Conservation (phyloP, 2,113 vertebrate genomes). For the Scartelaos histophorus region DNA sequence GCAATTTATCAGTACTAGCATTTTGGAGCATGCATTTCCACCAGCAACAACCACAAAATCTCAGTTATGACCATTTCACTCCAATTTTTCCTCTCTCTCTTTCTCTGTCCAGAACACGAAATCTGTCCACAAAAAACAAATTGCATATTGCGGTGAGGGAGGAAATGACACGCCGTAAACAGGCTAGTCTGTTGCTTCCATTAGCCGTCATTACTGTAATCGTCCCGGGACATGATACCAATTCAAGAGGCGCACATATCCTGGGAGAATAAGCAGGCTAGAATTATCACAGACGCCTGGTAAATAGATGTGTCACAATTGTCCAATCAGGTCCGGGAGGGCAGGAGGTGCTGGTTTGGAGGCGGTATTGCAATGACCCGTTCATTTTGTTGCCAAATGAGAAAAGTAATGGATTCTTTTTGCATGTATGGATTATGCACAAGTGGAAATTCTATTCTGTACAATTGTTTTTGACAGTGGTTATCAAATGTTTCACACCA, state of each 20-base stretch:
- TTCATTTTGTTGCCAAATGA: constrained; percentile 24
- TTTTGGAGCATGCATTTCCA: not conserved
- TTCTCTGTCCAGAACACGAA: constrained; percentile 22
- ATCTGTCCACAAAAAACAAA: constrained; percentile 6
- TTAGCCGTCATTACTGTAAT: constrained; percentile 63
- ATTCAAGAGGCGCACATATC: constrained; percentile 33
- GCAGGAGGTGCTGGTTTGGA: constrained; percentile 38
- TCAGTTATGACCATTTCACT: constrained; percentile 10
- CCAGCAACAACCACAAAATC: not conserved
- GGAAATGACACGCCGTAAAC: constrained; percentile 68
- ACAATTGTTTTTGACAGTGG: not conserved
- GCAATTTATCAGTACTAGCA: not conserved
- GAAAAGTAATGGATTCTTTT: constrained; percentile 27
- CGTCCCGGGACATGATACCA: constrained; percentile 54
- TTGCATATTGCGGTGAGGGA: constrained; percentile 14
- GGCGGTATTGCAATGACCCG: constrained; percentile 17
- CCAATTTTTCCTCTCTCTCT: constrained; percentile 23
- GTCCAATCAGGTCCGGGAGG: constrained; percentile 36
- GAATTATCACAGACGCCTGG: constrained; percentile 49
- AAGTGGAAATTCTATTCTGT: not conserved
- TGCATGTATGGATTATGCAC: constrained; percentile 11
- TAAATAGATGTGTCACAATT: constrained; percentile 54
- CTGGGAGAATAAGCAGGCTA: constrained; percentile 25
- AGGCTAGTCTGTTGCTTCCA: constrained; percentile 55
- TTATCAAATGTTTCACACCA: no score